These are phyloP conservation scores for Heliothis peltigera DNA, from an alignment of 2,888 invertebrate species.

Conservation along the genomic window DNA sequence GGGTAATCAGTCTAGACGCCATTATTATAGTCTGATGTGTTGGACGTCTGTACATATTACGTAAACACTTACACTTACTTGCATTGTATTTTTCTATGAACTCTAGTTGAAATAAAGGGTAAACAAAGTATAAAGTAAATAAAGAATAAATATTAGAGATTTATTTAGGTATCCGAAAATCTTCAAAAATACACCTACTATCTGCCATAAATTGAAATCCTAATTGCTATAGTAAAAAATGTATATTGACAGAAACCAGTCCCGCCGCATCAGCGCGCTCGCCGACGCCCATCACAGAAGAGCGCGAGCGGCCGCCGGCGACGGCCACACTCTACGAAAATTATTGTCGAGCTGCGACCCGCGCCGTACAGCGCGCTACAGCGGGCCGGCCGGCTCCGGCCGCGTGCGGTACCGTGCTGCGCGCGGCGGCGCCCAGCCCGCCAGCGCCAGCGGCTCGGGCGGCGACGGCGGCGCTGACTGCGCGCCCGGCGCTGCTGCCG, in stretches of 20 bases:
- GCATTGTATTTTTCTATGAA: too few relatives aligned
- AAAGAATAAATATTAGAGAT: constrained; percentile 54
- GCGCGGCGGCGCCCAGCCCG: constrained; percentile 52
- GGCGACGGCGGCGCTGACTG: constrained; percentile 47
- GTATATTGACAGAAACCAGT: constrained; percentile 49
- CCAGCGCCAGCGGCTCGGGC: constrained; percentile 61
- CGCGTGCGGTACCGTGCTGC: constrained; percentile 71
- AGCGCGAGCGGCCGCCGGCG: constrained; percentile 24
- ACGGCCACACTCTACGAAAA: constrained; percentile 73
- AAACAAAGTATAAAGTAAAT: too few relatives aligned
- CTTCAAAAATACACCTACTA: constrained; percentile 80
- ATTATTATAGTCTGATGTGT: too few relatives aligned
- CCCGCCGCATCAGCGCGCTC: constrained; percentile 21
- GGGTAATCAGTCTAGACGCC: too few relatives aligned
- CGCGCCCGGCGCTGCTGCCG: constrained; percentile 63
- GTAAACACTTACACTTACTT: too few relatives aligned
- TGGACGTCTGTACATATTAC: too few relatives aligned
- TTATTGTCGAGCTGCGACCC: constrained; percentile 77
- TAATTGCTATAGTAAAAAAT: constrained; percentile 71
- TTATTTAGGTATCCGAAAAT: constrained; percentile 71
- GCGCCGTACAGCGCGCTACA: constrained; percentile 65
- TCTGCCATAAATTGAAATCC: constrained; percentile 70
- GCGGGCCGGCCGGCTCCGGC: constrained; percentile 60
- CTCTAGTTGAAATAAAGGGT: too few relatives aligned
- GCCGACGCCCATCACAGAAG: constrained; percentile 12